Evolutionary conservation across 2,888 invertebrate genomes (phyloP).

Genomic region (Xylophagus ater): DNA sequence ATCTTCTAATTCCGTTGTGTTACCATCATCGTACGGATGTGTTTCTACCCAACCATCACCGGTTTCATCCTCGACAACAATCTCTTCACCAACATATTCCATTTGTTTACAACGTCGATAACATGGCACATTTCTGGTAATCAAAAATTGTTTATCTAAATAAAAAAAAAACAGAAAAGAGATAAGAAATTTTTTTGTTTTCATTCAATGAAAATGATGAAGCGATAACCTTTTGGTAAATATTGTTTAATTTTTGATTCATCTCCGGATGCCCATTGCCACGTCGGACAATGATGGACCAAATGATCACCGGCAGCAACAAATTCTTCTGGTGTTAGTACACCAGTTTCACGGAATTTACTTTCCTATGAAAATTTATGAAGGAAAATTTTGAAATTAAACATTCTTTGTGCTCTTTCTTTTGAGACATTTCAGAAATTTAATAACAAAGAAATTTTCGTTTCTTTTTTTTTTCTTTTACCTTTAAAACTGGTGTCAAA

Average conservation of each 20-base stretch:
- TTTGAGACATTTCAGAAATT: conserved; percentile 9
- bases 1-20: conserved; percentile 50
- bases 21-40: conserved; percentile 64
- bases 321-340: conserved; percentile 98
- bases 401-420: conserved; percentile 16
- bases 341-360: conserved; percentile 94
- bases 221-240: conserved; percentile 51
- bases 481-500: conserved; percentile 92
- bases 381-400: conserved; percentile 11
- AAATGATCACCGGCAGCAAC: conserved; percentile 97
- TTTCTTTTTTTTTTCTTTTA: conserved; percentile 32
- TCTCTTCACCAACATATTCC: conserved; percentile 55
- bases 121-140: conserved; percentile 96
- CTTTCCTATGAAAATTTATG: conserved; percentile 60
- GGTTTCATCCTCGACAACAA: conserved; percentile 75
- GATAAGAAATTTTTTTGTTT: conserved; percentile 26
- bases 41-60: conserved; percentile 97
- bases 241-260: conserved; percentile 79
- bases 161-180: conserved; percentile 1
- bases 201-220: no score
- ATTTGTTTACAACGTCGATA: conserved; percentile 83
- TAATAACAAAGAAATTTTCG: conserved; percentile 11
- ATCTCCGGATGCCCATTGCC: conserved; percentile 95
- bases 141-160: conserved; percentile 86
- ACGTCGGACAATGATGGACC: conserved; percentile 98